Percentiles rank a stretch among this genome's conserved stretches.
Conservation (phyloP, 2,113 vertebrate species). For the Nycticryphes semicollaris region DNA sequence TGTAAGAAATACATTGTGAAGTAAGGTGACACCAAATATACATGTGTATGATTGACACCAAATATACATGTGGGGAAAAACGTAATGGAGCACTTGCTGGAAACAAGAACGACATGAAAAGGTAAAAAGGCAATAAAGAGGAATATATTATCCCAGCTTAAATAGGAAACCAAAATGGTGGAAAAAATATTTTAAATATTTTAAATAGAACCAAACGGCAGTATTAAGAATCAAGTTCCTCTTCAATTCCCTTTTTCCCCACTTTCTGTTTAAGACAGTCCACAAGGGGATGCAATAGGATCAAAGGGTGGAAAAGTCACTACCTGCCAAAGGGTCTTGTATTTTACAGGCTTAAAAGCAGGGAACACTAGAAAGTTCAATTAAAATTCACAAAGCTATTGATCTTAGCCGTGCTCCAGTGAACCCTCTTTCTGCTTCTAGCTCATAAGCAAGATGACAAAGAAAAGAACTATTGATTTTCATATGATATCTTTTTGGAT, state of each 20-base stretch:
- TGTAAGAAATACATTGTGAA: background rate
- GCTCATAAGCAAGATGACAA: constrained; percentile 37
- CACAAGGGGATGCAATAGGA: background rate
- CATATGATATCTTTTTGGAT: background rate
- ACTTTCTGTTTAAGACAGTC: background rate
- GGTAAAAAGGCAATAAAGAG: background rate
- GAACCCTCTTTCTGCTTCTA: constrained; percentile 1
- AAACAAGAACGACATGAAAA: background rate
- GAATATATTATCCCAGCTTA: background rate
- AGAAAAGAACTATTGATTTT: constrained; percentile 47
- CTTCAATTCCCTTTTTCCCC: background rate
- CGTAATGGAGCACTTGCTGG: background rate
- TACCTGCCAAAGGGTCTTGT: background rate
- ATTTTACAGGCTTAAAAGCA: background rate
- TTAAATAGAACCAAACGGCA: background rate
- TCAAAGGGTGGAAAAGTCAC: background rate
- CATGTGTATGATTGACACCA: background rate
- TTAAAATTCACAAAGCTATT: constrained; percentile 50
- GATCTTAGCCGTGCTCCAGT: constrained; percentile 14
- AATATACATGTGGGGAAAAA: background rate
- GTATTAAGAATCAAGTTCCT: background rate
- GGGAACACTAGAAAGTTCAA: background rate
- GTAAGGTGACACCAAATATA: background rate
- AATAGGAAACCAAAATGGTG: background rate
- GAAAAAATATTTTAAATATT: background rate